Evolutionary conservation across 2,888 invertebrate species (phyloP).

Genomic region (Nymphalis c-album): DNA sequence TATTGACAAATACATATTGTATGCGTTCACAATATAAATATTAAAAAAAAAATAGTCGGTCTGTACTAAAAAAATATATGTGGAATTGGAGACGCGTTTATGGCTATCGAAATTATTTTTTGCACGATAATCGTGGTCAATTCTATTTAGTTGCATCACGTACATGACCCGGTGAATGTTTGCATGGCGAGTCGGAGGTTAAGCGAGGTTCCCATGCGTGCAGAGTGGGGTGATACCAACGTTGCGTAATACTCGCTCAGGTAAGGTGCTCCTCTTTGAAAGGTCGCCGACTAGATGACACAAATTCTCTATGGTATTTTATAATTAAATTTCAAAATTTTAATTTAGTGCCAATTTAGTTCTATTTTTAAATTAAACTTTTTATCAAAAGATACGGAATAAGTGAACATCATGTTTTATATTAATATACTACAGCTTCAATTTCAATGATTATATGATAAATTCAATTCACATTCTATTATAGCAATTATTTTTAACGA

Average conservation of each 20-base stretch:
- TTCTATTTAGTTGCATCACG: slow-evolving; percentile 39
- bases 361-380: neutral
- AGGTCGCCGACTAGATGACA: slow-evolving; percentile 56
- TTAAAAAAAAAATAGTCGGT: neutral
- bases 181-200: slow-evolving; percentile 45
- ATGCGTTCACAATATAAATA: neutral
- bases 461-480: neutral
- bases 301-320: slow-evolving; percentile 33
- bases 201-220: slow-evolving; percentile 54
- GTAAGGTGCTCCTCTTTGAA: slow-evolving; percentile 70
- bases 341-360: neutral
- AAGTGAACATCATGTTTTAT: no score
- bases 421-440: no score
- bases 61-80: neutral
- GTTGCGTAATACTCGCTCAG: slow-evolving; percentile 46
- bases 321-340: slow-evolving; percentile 13
- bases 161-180: slow-evolving; percentile 47
- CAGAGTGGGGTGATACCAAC: slow-evolving; percentile 46
- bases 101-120: slow-evolving; percentile 12
- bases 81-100: neutral
- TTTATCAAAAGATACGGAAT: neutral
- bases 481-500: neutral
- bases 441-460: neutral
- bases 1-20: no score
- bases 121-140: slow-evolving; percentile 34